Evolutionary conservation across 2,113 vertebrate genomes (phyloP).

Genomic region (Pelusios castaneus): DNA sequence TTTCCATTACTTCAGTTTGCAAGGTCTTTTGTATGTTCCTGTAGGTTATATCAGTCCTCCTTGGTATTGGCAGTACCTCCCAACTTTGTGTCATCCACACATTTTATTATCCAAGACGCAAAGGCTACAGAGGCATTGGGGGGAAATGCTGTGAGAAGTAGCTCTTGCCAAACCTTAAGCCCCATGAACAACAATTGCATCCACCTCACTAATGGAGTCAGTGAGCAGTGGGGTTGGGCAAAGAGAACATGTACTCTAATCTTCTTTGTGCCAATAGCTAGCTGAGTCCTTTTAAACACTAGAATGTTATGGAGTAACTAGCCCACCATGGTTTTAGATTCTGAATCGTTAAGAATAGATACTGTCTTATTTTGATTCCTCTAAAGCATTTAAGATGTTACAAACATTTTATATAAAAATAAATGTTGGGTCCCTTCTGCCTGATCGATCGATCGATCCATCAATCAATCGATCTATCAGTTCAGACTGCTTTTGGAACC

Average conservation of each 20-base stretch:
- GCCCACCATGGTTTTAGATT: background rate
- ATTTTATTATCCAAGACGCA: background rate
- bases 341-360: background rate
- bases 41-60: no score
- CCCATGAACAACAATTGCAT: no score
- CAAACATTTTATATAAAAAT: background rate
- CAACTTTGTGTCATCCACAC: no score
- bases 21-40: no score
- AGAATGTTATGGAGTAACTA: background rate
- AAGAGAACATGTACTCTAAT: background rate
- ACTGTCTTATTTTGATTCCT: background rate
- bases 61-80: no score
- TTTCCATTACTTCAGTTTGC: no score
- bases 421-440: background rate
- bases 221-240: background rate
- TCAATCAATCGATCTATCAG: no score
- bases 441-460: no score
- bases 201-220: background rate
- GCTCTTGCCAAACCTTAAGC: background rate
- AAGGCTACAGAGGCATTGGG: background rate
- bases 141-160: background rate
- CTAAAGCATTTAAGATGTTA: background rate
- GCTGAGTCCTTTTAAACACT: background rate
- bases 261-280: background rate
- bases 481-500: background rate